Evolutionary conservation across 2,888 invertebrate species (phyloP), one percentile per base, ranked within the genome.

Genomic region (Tuta absoluta): DNA sequence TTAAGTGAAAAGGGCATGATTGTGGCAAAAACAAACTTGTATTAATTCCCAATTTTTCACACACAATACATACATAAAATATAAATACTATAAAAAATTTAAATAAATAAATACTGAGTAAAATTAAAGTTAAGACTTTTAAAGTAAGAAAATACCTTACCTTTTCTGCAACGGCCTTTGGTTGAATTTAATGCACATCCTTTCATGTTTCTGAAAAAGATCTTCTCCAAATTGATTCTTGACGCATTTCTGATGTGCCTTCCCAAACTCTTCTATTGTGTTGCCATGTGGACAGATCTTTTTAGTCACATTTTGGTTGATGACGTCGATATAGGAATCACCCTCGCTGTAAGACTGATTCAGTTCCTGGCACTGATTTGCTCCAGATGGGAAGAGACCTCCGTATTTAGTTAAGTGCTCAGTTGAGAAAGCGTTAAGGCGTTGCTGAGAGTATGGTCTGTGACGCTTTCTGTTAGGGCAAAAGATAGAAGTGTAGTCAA

Each of bases 401-500:
- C 92, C 91, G 67, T 86, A 91, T 76, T 92, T 91, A 72, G 88
- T 85, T 75, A 92, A 76, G 85, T 91, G 91, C 78, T 92, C 92
- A 78, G 89, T 87, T 74, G 91, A 89, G 77, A 91, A 91, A 85
- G 92, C 88, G 76, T 89, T 91, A 84, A 91, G 88, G 73, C 90
- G 91, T 82, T 91, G 91, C 80, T 91, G 90, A 80, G 91, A 89
- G 85, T 91, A 92, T 86, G 92, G 87, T 86, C 89, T 91, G 84
- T 88, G 89, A 70, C 84, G 89, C 75, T 87, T 89, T 91, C 92
- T 92, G 91, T 86, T 87, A 87, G 79, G 76, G 78, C 78, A 84
- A 83, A 84, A 89, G 86, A 86, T 78, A 82, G 84, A 81, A 78
- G 73, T 72, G 71, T 67, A 78, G 79, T 85, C 81, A 86, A 79